Evolutionary conservation across 2,797 vertebrate species (phyloP), one percentile per base, ranked within the genome.

Genomic region (Coranthus polyacanthus): DNA sequence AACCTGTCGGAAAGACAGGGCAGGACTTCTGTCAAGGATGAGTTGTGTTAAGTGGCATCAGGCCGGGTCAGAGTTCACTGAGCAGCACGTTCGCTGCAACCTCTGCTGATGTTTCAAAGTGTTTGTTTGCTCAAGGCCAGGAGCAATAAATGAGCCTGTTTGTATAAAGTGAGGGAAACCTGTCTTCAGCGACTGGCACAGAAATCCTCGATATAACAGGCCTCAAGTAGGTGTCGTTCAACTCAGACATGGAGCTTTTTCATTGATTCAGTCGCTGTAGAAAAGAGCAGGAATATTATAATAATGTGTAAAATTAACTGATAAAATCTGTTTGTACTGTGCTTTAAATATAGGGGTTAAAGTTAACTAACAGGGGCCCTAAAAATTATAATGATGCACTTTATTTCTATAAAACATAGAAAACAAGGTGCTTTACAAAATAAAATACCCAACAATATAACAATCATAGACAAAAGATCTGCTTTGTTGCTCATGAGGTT

Each of bases 31-130:
- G 18, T 71, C 55, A 52, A 47, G 26, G 24, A 17, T 26, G 22
- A 72, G 24, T 11, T 58, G 42, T 64, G 20, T 51, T n/a, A 20
- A 44, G 47, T 66, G 47, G 73, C 61, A 64, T 64, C 49, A 34
- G 41, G 21, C 32, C 12, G 9, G 79, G 75, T 87, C 75, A 75
- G 56, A 87, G 71, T 39, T 85, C 78, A 75, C 39, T 6, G n/a
- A n/a, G n/a, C n/a, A n/a, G n/a, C n/a, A n/a, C n/a, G 49, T 50
- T 75, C 44, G 50, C 55, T 44, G 47, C 53, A 57, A 41, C 50
- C 49, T 80, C 16, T 53, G 63, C 3, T 52, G 49, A 58, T 38
- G 54, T 55, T 54, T 64, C 17, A 72, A 38, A 13, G 49, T n/a
- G n/a, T 56, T 72, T 69, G 45, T 66, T 61, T 75, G 39, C 51